Evolutionary conservation across 2,797 vertebrate species (phyloP).

Genomic region (Trichosurus vulpecula): DNA sequence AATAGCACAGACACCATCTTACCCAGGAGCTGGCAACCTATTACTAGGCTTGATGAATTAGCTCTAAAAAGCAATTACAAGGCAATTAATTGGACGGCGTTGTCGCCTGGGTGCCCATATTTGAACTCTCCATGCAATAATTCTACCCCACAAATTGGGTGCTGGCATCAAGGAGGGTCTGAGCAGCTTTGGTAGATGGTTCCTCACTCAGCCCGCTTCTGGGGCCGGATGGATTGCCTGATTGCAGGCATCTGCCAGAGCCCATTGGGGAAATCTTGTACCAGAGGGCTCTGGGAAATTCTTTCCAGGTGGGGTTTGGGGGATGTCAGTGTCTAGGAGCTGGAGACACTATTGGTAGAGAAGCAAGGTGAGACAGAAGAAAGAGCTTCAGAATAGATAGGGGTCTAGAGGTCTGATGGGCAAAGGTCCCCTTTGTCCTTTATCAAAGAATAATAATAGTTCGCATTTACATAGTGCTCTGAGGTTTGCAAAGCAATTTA

Average conservation of each 20-base stretch:
- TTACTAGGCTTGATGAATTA: neutral
- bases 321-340: neutral
- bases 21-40: neutral
- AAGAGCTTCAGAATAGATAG: neutral
- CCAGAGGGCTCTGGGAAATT: neutral
- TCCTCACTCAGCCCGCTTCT: neutral
- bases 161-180: neutral
- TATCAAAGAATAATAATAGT: no score
- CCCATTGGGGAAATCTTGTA: neutral
- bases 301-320: neutral
- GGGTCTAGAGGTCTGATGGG: neutral
- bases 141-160: neutral
- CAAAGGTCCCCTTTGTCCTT: neutral
- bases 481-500: neutral
- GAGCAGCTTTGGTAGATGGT: neutral
- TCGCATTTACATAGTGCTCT: neutral
- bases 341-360: neutral
- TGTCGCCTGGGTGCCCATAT: neutral
- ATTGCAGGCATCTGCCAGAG: neutral
- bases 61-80: neutral
- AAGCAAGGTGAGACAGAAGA: neutral
- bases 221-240: fast-evolving
- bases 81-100: neutral
- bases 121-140: neutral
- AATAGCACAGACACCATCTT: neutral